Evolutionary conservation across 2,113 vertebrate genomes (phyloP), one percentile per base, ranked within the genome.

Genomic region (Pimephales promelas): DNA sequence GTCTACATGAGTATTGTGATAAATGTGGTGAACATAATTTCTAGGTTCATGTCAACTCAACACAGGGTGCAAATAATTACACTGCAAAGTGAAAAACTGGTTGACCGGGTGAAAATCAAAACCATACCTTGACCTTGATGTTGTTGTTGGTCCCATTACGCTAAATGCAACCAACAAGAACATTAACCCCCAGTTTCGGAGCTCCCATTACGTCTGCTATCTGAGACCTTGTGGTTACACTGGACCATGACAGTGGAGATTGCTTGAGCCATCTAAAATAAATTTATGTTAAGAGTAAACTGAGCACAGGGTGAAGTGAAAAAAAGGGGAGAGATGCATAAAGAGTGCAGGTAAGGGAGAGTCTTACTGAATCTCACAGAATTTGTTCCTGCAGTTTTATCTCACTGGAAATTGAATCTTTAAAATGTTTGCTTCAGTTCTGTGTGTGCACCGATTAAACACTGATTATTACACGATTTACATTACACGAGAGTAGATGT

Each of bases 241-340:
- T 31, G 56, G 54, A 79, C 49, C 52, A 79, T 84, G 75, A 84
- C 75, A 49, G 49, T 43, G 76, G 64, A 47, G 40, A 79, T 71
- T 18, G 52, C 45, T n/a, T 24, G 52, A 59, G 57, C 62, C 77
- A 77, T 72, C 83, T 59, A 71, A 79, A 66, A 79, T 79, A 70
- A 79, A 79, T 84, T 47, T 84, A 54, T 61, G 49, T 78, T 77
- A 78, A n/a, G 66, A 79, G 52, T 62, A 79, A 71, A 59, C 43
- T 4, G 64, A 71, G 52, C 34, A 20, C 18, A 70, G 59, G 34
- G n/a, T 20, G 47, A 83, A 54, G 13, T 56, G 62, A 59, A 77
- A 77, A 70, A 57, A 28, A 47, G 16, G 10, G 34, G 14, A 31
- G 61, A 62, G 71, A 75, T 26, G 43, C 52, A 74, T 47, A 61